Evolutionary conservation across 2,888 invertebrate species (phyloP).

Genomic region (Epinotia nisella): DNA sequence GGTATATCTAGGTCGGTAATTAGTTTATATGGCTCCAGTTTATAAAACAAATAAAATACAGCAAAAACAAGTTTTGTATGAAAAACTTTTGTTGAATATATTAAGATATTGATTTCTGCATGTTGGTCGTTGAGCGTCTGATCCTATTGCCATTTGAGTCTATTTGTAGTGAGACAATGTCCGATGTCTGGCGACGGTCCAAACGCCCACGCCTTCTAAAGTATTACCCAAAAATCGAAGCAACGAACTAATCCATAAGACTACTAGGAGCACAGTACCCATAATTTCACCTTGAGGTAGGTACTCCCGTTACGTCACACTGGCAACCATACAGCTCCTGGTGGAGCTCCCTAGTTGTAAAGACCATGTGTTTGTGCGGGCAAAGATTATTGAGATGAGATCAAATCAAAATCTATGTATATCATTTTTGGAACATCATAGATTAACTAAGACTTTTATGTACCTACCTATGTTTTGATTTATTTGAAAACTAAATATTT

Average conservation of each 20-base stretch:
- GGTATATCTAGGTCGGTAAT: too few species aligned
- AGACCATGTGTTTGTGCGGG: too few species aligned
- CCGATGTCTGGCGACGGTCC: conserved; percentile 14
- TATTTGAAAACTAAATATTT: too few species aligned
- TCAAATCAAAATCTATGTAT: too few species aligned
- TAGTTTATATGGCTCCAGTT: too few species aligned
- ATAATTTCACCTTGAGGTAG: not conserved
- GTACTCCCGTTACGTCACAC: not conserved
- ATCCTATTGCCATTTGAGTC: conserved; percentile 17
- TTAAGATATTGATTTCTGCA: not conserved
- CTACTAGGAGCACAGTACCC: not conserved
- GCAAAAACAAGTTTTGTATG: too few species aligned
- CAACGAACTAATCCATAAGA: not conserved
- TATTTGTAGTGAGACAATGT: conserved; percentile 26
- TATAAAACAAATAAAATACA: too few species aligned
- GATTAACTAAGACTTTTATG: too few species aligned
- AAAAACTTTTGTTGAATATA: too few species aligned
- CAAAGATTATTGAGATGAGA: too few species aligned
- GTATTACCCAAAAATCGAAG: not conserved
- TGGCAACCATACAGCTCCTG: not conserved
- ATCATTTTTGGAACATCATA: too few species aligned
- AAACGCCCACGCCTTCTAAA: conserved; percentile 1
- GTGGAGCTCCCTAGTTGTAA: not conserved
- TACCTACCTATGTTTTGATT: too few species aligned
- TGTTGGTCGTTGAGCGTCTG: not conserved